Evolutionary conservation across 2,113 vertebrate species (phyloP).

Genomic region (Dendrocopos noguchii): DNA sequence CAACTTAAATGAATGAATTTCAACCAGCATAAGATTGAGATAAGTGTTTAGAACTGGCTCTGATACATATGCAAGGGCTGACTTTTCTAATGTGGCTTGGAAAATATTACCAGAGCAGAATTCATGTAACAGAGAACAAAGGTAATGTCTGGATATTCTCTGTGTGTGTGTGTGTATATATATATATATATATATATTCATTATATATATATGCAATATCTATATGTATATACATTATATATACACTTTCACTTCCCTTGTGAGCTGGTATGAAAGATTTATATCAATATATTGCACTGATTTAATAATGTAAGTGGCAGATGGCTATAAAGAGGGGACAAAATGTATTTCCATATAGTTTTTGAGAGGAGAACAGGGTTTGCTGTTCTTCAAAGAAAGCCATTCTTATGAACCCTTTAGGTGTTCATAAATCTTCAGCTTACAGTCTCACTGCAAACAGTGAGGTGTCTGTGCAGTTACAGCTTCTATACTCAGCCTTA

Average conservation of each 20-base stretch:
- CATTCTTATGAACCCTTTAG: background rate
- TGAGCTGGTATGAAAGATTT: background rate
- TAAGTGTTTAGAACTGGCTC: background rate
- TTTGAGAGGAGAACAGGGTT: background rate
- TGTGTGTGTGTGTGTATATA: background rate
- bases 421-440: background rate
- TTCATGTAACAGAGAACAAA: background rate
- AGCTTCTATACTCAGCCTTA: background rate
- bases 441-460: background rate
- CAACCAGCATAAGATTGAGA: background rate
- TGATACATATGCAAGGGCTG: background rate
- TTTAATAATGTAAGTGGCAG: background rate
- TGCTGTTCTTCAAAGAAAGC: background rate
- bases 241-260: background rate
- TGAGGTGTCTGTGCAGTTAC: background rate
- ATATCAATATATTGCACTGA: background rate
- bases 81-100: background rate
- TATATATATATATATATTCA: background rate
- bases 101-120: background rate
- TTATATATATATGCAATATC: too few species aligned
- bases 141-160: background rate
- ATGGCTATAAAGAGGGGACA: background rate
- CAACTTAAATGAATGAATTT: constrained; percentile 38
- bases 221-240: background rate
- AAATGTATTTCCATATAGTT: background rate